Base-by-base conservation (phyloP, 2,113 vertebrate species). In the Ifrita kowaldi region DNA sequence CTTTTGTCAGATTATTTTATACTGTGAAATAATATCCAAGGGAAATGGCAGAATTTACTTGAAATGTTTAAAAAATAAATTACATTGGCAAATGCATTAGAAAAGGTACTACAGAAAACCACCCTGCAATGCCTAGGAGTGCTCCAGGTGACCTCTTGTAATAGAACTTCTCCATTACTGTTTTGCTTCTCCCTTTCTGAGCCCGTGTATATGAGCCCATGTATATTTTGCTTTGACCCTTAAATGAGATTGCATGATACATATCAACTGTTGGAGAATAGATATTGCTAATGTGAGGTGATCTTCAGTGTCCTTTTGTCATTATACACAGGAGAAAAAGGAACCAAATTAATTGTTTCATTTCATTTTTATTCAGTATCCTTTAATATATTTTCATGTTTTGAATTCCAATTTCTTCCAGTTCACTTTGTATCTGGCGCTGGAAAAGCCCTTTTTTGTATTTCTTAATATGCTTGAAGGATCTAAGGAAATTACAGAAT, bases 401-500 rank as follows among this genome's bases (percentile, higher is more conserved):
- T 71, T 81, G 95, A 95, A 96, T 97, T 96, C 76, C 52, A 95
- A 85, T 96, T 93, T 91, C 91, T 95, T 84, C 63, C 67, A 74
- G 60, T 85, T 94, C 90, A 81, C 57, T 86, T 84, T 89, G 73
- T 82, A 80, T 9, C 76, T 9, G 4, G 30, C 60, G 49, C 39
- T 83, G 71, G 64, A 89, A 96, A 93, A 96, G 73, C 68, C 49
- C 9, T 95, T 94, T 95, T 89, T 89, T 84, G 26, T 91, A 68
- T 95, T 89, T 90, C 95, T 95, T 96, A 96, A 95, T 91, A 88
- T 91, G 73, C 84, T 91, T 62, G 57, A 95, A 87, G 80, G 91
- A 94, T 92, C 49, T 84, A 89, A 64, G 84, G 70, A 97, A 96
- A 96, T 97, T 87, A 94, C 83, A 84, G 73, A 97, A 94, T 96